Percentiles rank a stretch among this genome's conserved stretches.
Conservation (phyloP, 2,888 invertebrate species). For the Stenichneumon culpator region DNA sequence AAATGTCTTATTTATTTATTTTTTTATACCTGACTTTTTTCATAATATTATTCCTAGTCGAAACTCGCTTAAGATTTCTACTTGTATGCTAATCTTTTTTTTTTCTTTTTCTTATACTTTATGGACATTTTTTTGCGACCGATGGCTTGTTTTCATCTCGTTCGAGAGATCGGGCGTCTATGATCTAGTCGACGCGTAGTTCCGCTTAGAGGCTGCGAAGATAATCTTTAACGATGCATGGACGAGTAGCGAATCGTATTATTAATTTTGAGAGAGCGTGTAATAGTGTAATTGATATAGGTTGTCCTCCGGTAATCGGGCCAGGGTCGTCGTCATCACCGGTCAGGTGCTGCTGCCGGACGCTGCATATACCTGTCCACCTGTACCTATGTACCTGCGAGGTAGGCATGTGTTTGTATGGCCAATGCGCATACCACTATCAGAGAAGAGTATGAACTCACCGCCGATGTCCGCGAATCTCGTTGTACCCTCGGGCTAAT, state of each 20-base stretch:
- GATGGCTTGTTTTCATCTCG: background rate
- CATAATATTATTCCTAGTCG: constrained; percentile 24
- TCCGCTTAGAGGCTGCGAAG: background rate
- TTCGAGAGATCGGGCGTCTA: background rate
- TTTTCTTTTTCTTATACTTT: background rate
- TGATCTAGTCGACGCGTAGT: background rate
- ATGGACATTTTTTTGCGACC: background rate
- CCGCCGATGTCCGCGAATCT: constrained; percentile 50
- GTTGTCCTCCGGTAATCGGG: constrained; percentile 68
- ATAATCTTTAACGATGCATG: constrained; percentile 11
- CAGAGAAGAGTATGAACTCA: constrained; percentile 47
- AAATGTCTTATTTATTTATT: constrained; percentile 23
- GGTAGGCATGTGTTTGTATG: background rate
- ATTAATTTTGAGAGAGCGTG: constrained; percentile 62
- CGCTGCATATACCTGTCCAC: constrained; percentile 16
- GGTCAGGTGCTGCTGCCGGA: constrained; percentile 26
- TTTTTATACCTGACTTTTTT: constrained; percentile 42
- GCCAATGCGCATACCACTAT: background rate
- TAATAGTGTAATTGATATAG: constrained; percentile 63
- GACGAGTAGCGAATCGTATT: constrained; percentile 37
- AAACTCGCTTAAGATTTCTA: too few species aligned
- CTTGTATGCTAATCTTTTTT: background rate
- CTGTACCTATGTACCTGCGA: constrained; percentile 16
- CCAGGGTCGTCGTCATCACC: constrained; percentile 68
- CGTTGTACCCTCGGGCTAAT: constrained; percentile 39